Base-by-base conservation (phyloP, 1,140 invertebrate species). In the Panagrolaimus sp. region DNA sequence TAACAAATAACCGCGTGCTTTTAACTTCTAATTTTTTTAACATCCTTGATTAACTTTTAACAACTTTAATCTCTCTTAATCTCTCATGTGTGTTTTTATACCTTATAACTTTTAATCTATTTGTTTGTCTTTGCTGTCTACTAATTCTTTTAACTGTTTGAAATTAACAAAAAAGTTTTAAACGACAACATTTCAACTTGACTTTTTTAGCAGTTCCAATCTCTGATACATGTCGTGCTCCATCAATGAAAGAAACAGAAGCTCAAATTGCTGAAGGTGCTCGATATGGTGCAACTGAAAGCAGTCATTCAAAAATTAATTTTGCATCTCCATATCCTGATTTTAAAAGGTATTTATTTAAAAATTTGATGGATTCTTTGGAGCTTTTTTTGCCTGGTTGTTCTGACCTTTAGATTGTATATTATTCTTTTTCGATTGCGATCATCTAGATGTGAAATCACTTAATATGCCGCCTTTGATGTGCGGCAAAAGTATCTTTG, bases 241-340 rank as follows among this genome's bases (percentile, higher is more conserved):
- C 25, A 66, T 11, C 13, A n/a, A 20, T 16, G 45, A 31, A 27
- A 42, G 31, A 23, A 11, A 16, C 31, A 53, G 46, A 47, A 8
- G 20, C 23, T 25, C 25, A 25, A 9, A 9, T 16, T 27, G 66
- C 68, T 43, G 43, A 73, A 20, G 80, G 77, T 11, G 68, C 63
- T 53, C 68, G 71, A 42, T 83, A 77, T 64, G 79, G 79, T 11
- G 57, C 81, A 42, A 71, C 78, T 9, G 68, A 72, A 44, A 73
- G 57, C 25, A 73, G 72, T 43, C 81, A 81, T 64, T 64, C 72
- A 9, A 31, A 78, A 65, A 72, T 81, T 16, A 82, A 83, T 51
- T 81, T 81, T 47, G 64, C 63, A 23, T 66, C 70, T n/a, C 77
- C 83, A n/a, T 70, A 71, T 42, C 79, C 82, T 9, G 72, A 79